Conservation (phyloP, 2,888 invertebrate species). For the Trissoscelio sp. region DNA sequence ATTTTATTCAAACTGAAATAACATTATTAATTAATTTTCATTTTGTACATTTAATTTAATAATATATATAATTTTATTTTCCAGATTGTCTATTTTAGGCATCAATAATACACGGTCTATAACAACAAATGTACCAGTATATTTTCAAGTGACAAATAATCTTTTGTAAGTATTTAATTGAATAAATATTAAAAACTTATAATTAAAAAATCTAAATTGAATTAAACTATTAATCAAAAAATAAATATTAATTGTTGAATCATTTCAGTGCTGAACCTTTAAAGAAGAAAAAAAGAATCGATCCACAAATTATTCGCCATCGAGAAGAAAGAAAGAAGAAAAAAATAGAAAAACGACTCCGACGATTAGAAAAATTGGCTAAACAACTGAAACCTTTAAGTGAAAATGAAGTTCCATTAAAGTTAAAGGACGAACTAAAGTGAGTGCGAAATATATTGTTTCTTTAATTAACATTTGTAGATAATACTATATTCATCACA, state of each 20-base stretch:
- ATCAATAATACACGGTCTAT: conserved; percentile 75
- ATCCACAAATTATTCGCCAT: conserved; percentile 91
- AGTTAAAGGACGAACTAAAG: conserved; percentile 87
- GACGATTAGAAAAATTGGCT: conserved; percentile 91
- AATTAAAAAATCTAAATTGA: too few species aligned
- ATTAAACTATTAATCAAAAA: not conserved
- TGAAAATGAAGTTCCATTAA: conserved; percentile 91
- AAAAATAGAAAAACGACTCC: conserved; percentile 94
- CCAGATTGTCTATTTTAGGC: conserved; percentile 71
- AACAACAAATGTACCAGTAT: conserved; percentile 77
- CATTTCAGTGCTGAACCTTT: conserved; percentile 91
- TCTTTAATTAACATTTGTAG: not conserved
- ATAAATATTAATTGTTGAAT: not conserved
- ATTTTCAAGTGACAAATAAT: conserved; percentile 79
- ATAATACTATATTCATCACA: too few species aligned
- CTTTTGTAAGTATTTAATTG: conserved; percentile 79
- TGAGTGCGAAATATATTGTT: conserved; percentile 83
- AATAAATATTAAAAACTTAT: not conserved
- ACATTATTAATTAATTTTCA: not conserved
- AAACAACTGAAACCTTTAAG: conserved; percentile 95
- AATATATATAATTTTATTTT: conserved; percentile 20
- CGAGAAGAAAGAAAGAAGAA: conserved; percentile 92
- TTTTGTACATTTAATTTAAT: too few species aligned
- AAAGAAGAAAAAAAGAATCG: conserved; percentile 94
- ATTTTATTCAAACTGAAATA: not conserved